phyloP scores from a whole-genome alignment of 2,113 vertebrate genomes.

The Alligator sinensis region DNA sequence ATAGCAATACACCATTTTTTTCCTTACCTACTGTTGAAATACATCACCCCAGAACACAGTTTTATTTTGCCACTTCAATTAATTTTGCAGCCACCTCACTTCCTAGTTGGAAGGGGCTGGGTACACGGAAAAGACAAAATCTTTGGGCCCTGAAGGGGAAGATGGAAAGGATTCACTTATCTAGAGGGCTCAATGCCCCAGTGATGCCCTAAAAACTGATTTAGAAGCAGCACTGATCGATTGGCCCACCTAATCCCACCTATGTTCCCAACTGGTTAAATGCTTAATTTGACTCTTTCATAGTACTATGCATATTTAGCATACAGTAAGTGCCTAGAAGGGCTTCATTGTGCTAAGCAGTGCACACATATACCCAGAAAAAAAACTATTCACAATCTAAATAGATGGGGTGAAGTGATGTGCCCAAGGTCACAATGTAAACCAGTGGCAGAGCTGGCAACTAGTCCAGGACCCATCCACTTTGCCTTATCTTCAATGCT shows the following conservation, averaged over 20 bases:
- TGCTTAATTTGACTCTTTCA: fast-evolving
- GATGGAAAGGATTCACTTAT: not conserved
- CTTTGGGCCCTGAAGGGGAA: not conserved
- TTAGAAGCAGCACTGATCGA: not conserved
- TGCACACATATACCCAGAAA: no score
- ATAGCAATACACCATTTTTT: not conserved
- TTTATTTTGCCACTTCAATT: not conserved
- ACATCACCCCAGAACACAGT: not conserved
- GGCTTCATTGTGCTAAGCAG: no score
- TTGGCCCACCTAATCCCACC: not conserved
- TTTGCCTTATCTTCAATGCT: no score
- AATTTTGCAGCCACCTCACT: not conserved
- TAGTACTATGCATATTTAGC: not conserved
- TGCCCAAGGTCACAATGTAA: no score
- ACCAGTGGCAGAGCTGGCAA: no score
- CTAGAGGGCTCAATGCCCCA: not conserved
- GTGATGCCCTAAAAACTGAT: fast-evolving
- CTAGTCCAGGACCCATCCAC: no score
- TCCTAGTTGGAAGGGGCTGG: not conserved
- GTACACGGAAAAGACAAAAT: not conserved
- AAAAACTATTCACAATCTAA: no score
- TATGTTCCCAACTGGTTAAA: not conserved
- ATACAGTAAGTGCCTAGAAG: not conserved
- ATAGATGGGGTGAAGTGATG: no score
- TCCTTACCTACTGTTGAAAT: not conserved